These are phyloP conservation scores for Labroides dimidiatus DNA, from an alignment of 2,797 vertebrate genomes.

Conservation along the genomic window DNA sequence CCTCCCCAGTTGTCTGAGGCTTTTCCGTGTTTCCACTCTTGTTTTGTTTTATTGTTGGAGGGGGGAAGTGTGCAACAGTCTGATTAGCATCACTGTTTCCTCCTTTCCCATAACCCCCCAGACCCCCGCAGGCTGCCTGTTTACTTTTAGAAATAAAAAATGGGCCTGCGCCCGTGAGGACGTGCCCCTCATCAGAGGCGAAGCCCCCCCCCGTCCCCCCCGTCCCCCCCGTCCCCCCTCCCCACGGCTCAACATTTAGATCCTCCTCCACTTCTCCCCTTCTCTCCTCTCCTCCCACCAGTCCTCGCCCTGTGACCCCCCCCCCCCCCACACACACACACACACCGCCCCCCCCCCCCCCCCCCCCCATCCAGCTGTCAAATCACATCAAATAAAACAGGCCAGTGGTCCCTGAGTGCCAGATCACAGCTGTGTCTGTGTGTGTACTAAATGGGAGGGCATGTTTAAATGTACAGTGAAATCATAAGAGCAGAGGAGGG, in stretches of 20 bases:
- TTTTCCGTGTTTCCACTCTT: conserved; percentile 78
- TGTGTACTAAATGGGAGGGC: conserved; percentile 74
- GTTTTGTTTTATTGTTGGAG: conserved; percentile 88
- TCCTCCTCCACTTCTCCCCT: conserved; percentile 64
- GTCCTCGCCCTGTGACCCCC: conserved; percentile 72
- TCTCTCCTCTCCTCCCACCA: conserved; percentile 61
- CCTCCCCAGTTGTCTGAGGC: conserved; percentile 71
- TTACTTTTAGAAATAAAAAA: conserved; percentile 99
- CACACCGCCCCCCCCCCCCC: conserved; percentile 70
- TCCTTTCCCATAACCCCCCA: conserved; percentile 99
- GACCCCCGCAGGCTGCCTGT: conserved; percentile 97
- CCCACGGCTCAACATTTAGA: conserved; percentile 63
- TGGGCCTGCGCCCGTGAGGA: conserved; percentile 90
- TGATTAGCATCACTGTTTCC: conserved; percentile 99
- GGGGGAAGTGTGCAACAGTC: conserved; percentile 96
- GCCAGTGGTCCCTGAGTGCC: conserved; percentile 82
- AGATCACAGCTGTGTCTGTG: conserved; percentile 83
- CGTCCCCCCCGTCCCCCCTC: conserved; percentile 23
- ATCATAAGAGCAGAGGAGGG: conserved; percentile 69
- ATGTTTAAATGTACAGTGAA: conserved; percentile 81
- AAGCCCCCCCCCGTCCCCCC: conserved; percentile 37
- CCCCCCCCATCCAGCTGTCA: conserved; percentile 91
- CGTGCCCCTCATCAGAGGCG: conserved; percentile 83
- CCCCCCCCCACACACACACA: too few species aligned
- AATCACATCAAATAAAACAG: conserved; percentile 86